Evolutionary conservation across 2,888 invertebrate species (phyloP), one percentile per base, ranked within the genome.

Genomic region (Paralinhomoeus sp.): DNA sequence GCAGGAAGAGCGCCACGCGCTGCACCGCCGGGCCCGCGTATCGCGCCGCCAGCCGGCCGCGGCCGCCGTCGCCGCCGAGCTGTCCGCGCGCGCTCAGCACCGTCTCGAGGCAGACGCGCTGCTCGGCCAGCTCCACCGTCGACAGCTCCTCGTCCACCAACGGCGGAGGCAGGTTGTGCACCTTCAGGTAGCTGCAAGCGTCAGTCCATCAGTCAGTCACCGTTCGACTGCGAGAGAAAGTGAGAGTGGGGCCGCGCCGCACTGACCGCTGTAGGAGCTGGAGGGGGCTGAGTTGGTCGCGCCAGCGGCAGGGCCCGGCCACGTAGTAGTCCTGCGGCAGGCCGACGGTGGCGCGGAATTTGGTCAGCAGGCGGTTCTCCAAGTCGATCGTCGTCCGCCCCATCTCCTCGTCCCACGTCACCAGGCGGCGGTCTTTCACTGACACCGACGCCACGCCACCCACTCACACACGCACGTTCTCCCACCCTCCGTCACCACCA

Each of bases 1-100:
- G 68, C 5, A 81, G 78, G 24, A 75, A 73, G 35, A 85, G 65
- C 0, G 85, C 84, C 69, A 85, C 73, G 51, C 82, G 77, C 60
- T 87, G 82, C 53, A 84, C 78, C 2, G 73, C 68, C 47, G 62
- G 53, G 15, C 69, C 69, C 47, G 62, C 49, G 45, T 64, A 57
- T 5, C 52, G 27, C 42, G 59, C 39, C 21, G 17, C 27, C 36
- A 20, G n/a, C n/a, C 12, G 33, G n/a, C n/a, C n/a, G n/a, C n/a
- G n/a, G n/a, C n/a, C n/a, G n/a, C n/a, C n/a, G n/a, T n/a, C n/a
- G n/a, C n/a, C n/a, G n/a, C n/a, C n/a, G n/a, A n/a, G n/a, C n/a
- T n/a, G n/a, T n/a, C n/a, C n/a, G n/a, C n/a, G n/a, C n/a, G n/a
- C n/a, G n/a, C n/a, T n/a, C n/a, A n/a, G n/a, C n/a, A n/a, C n/a